Evolutionary conservation across 2,113 vertebrate genomes (phyloP).

Genomic region (Oreochromis aureus): DNA sequence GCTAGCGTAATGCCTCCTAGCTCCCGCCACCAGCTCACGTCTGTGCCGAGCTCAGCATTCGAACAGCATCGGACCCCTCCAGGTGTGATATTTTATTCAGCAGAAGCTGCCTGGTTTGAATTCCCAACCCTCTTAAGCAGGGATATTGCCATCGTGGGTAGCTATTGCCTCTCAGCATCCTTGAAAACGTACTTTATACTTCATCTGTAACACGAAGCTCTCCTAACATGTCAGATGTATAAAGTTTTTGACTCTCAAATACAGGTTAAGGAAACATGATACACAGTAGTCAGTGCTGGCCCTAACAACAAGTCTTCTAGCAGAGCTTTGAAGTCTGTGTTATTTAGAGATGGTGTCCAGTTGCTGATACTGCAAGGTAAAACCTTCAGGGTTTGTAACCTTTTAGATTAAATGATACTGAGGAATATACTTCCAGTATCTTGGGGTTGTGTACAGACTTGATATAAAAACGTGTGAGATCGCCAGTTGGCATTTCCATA

Average conservation of each 20-base stretch:
- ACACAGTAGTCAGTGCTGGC: not conserved
- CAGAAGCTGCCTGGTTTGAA: not conserved
- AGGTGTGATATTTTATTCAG: slow-evolving; percentile 32
- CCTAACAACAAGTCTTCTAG: not conserved
- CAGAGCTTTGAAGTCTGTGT: not conserved
- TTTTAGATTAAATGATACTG: not conserved
- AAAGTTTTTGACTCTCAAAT: not conserved
- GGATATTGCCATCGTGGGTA: not conserved
- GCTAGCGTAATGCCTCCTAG: not conserved
- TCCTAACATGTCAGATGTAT: not conserved
- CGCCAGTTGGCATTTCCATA: accelerated
- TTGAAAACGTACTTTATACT: not conserved
- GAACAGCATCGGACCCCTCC: not conserved
- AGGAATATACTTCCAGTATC: not conserved
- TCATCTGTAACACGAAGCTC: not conserved
- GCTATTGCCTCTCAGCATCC: not conserved
- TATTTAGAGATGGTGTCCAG: not conserved
- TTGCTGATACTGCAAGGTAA: not conserved
- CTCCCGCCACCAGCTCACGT: not conserved
- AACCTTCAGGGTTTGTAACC: not conserved
- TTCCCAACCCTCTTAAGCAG: slow-evolving; percentile 16
- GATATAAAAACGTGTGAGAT: not conserved
- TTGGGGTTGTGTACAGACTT: not conserved
- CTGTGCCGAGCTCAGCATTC: not conserved
- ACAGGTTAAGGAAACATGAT: not conserved